Base-by-base conservation (phyloP, 1,140 invertebrate species). In the Drosophila nannoptera region DNA sequence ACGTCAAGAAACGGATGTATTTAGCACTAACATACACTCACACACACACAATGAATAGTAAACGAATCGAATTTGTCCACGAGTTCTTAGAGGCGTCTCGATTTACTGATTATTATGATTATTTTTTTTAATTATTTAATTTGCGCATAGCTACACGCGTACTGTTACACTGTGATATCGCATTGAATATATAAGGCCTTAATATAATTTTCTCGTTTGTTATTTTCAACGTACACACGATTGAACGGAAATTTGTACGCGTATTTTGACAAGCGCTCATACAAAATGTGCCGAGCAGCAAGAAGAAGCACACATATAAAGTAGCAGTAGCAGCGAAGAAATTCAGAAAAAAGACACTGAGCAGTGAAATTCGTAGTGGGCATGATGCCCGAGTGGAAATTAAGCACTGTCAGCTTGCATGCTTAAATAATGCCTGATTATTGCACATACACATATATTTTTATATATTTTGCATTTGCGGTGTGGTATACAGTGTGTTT, bases 241-340 rank as follows among this genome's bases (percentile, higher is more conserved):
- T 68, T 72, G 43, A 68, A 59, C 58, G 78, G 46, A 81, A 80
- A 76, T 76, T 67, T 77, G 76, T 77, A 77, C 69, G 76, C 74
- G 77, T 81, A 81, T 81, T 81, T 81, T 81, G 78, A 81, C 77
- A 81, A 78, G 75, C 78, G 66, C 78, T 78, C 78, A 74, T 75
- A 82, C 75, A 82, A 83, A 82, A 82, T 82, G 78, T 82, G 78
- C 78, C 78, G 75, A 81, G 78, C 78, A 70, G 66, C 11, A 83
- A 78, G 78, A 81, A 81, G 78, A 81, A 82, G 78, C 78, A 81
- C 68, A 50, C 48, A 40, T 9, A 45, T 16, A 42, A 38, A 69
- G 54, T 14, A 61, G 60, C 46, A 63, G 60, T 31, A 54, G 50
- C 65, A 63, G 59, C 71, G 42, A 77, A 80, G 77, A 77, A 82